Base-by-base conservation (phyloP, 2,113 vertebrate species). In the Tor tambroides region DNA sequence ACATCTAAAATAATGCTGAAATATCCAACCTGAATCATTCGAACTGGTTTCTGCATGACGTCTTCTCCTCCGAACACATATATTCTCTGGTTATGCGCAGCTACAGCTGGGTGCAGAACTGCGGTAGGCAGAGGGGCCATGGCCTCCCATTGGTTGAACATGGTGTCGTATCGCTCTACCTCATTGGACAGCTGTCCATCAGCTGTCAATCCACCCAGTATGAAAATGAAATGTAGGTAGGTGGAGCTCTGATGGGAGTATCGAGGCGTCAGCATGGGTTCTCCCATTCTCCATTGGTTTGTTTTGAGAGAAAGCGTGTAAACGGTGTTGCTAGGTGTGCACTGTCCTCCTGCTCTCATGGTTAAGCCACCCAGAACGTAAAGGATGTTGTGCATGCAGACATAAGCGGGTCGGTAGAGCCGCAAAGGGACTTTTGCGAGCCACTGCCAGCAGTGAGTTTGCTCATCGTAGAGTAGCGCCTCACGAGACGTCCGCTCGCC, bases 61-160 rank as follows among this genome's bases (percentile, higher is more conserved):
- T 99, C 97, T 90, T 99, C 97, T 90, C 98, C 98, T 84, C 98
- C 98, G 77, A 99, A 98, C 86, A 99, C 92, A 61, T 98, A 99
- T 92, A 99, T 96, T 88, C 98, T 96, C 90, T 99, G 96, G 93
- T 98, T 96, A 87, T 96, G 95, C 71, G 96, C 96, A 9, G 97
- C 97, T 1, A 98, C 96, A 0, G 98, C 98, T 19, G 98, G 98
- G 88, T 99, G 95, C 71, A 98, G 94, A 8, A 97, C 97, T 0
- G 96, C 95, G 41, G 95, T 94, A 0, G 98, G 97, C 96, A 99
- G 97, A 82, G 93, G 93, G 5, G 97, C 95, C 95, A 98, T 94
- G 0, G 32, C 89, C 90, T 98, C 96, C 96, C 97, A 98, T 85
- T 92, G 89, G 84, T 97, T 96, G 91, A 96, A 94, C 92, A 97